These are phyloP conservation scores for Piscicola geometra DNA, from an alignment of 2,888 invertebrate species.

Conservation along the genomic window DNA sequence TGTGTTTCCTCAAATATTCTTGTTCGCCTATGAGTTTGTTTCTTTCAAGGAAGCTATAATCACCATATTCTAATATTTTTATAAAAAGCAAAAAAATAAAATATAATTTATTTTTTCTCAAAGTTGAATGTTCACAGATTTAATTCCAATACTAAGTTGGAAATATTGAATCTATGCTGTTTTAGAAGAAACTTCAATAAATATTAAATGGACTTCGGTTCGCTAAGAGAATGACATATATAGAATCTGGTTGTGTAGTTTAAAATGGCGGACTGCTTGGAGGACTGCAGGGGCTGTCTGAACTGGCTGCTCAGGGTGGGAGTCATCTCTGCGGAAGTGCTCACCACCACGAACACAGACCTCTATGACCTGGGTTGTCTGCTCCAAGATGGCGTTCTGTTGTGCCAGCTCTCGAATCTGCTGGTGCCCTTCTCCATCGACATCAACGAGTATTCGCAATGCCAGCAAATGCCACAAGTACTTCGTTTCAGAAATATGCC, in stretches of 20 bases:
- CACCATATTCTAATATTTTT: no score
- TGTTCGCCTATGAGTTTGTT: no score
- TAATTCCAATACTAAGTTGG: not conserved
- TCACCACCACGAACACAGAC: slow-evolving; percentile 67
- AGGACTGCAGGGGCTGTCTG: slow-evolving; percentile 79
- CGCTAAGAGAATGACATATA: not conserved
- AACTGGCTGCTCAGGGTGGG: slow-evolving; percentile 84
- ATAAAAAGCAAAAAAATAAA: no score
- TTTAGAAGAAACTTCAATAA: not conserved
- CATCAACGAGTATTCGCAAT: slow-evolving; percentile 84
- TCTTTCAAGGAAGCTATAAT: no score
- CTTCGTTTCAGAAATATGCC: no score
- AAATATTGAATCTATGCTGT: not conserved
- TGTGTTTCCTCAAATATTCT: no score
- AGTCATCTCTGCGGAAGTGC: slow-evolving; percentile 77
- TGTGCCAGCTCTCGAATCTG: slow-evolving; percentile 84
- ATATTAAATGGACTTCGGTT: not conserved
- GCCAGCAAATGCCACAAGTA: slow-evolving; percentile 94
- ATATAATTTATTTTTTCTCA: no score
- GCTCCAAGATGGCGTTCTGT: slow-evolving; percentile 81
- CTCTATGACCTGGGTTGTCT: slow-evolving; percentile 75
- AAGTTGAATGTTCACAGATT: no score
- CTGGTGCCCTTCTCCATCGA: slow-evolving; percentile 81
- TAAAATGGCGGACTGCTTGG: slow-evolving; percentile 46
- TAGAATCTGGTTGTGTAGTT: not conserved